Evolutionary conservation across 1,140 invertebrate species (phyloP).

Genomic region (Drosophila grimshawi): DNA sequence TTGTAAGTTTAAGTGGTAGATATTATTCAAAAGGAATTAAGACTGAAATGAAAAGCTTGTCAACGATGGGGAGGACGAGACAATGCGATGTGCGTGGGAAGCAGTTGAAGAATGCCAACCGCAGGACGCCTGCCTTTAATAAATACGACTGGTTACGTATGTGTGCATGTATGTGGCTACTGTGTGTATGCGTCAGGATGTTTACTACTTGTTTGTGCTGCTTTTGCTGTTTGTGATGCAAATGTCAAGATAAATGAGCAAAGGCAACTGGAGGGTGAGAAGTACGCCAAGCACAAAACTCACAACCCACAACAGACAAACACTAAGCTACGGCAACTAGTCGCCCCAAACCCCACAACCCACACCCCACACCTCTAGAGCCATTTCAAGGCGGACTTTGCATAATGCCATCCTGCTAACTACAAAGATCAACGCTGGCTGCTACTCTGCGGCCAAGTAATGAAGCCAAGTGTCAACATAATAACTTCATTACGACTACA

Average conservation of each 20-base stretch:
- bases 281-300: background rate
- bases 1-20: conserved; percentile 82
- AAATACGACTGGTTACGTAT: conserved; percentile 64
- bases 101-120: conserved; percentile 45
- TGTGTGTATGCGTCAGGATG: conserved; percentile 23
- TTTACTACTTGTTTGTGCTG: conserved; percentile 70
- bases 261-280: conserved; percentile 27
- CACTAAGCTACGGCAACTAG: conserved; percentile 10
- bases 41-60: conserved; percentile 78
- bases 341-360: background rate
- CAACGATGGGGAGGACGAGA: conserved; percentile 46
- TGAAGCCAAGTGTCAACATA: conserved; percentile 77
- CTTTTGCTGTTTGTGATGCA: conserved; percentile 64
- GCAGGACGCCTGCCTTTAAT: conserved; percentile 73
- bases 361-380: conserved; percentile 2
- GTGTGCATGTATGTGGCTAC: conserved; percentile 20
- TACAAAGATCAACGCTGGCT: conserved; percentile 58
- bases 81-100: conserved; percentile 12
- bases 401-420: conserved; percentile 37
- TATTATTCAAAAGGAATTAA: conserved; percentile 82
- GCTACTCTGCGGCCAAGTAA: conserved; percentile 50
- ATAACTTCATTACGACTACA: conserved; percentile 70
- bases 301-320: conserved; percentile 7
- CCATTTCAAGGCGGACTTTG: conserved; percentile 26
- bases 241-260: conserved; percentile 72